Percentiles rank a stretch among this genome's conserved stretches.
These are phyloP conservation scores for Heliconius sara DNA, from an alignment of 2,888 invertebrate genomes.

Conservation along the genomic window DNA sequence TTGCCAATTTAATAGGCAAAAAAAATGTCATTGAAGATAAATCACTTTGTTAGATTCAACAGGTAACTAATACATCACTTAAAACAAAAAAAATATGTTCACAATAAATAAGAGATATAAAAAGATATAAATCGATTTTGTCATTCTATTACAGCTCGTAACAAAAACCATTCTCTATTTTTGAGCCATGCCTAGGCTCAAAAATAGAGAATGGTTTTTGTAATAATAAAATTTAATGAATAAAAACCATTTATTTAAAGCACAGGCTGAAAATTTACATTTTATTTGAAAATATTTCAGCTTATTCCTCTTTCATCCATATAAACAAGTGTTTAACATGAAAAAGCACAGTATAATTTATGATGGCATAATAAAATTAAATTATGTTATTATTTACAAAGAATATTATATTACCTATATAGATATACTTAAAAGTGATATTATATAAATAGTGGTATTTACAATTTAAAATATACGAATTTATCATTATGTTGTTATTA, in stretches of 20 bases:
- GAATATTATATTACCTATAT: no score
- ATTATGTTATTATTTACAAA: no score
- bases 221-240: no score
- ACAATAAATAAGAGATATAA: background rate
- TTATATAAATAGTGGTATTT: no score
- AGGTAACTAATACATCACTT: background rate
- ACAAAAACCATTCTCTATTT: no score
- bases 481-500: no score
- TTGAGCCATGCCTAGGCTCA: no score
- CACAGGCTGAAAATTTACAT: background rate
- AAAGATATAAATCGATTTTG: background rate
- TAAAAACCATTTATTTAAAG: no score
- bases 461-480: no score
- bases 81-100: background rate
- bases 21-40: slow-evolving; percentile 13
- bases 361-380: no score
- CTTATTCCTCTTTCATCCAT: background rate
- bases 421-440: no score
- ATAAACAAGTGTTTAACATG: background rate
- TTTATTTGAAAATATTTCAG: background rate
- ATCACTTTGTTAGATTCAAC: background rate
- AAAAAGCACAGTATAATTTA: background rate
- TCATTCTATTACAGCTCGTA: background rate
- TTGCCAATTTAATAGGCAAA: background rate
- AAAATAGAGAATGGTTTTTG: no score